Evolutionary conservation across 2,888 invertebrate genomes (phyloP).

Genomic region (Eucriotettix oculatus): DNA sequence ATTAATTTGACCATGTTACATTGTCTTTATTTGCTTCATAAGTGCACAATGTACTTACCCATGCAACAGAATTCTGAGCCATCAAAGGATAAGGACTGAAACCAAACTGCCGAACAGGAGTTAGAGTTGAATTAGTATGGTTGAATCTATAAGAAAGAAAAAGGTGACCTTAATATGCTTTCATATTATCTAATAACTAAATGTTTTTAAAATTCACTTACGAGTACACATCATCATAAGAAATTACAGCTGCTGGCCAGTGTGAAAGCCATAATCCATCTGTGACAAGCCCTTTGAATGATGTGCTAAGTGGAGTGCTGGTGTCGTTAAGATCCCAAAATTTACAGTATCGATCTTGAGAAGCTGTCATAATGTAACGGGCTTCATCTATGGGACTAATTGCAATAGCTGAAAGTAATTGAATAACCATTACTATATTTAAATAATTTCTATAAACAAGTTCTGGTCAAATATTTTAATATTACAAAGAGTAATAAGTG

Average conservation of each 20-base stretch:
- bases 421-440: too few species aligned
- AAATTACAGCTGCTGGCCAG: conserved; percentile 30
- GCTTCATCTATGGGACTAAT: conserved; percentile 35
- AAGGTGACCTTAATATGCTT: background rate
- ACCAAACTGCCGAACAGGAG: conserved; percentile 24
- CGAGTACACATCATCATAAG: conserved; percentile 27
- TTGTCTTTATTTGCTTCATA: background rate
- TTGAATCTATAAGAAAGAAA: conserved; percentile 18
- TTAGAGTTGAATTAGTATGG: conserved; percentile 22
- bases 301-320: conserved; percentile 22
- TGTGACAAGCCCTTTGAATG: conserved; percentile 25
- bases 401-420: conserved; percentile 21
- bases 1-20: background rate
- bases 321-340: conserved; percentile 48
- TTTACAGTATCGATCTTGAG: conserved; percentile 46
- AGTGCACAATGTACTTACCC: conserved; percentile 17
- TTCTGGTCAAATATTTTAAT: too few species aligned
- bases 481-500: conserved; percentile 1
- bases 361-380: conserved; percentile 46
- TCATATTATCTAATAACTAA: background rate
- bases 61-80: conserved; percentile 26
- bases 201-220: conserved; percentile 11
- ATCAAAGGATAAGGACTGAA: conserved; percentile 22
- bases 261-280: conserved; percentile 33
- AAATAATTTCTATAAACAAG: too few species aligned